phyloP scores from a whole-genome alignment of 2,888 invertebrate genomes.

The Gerris lacustris region DNA sequence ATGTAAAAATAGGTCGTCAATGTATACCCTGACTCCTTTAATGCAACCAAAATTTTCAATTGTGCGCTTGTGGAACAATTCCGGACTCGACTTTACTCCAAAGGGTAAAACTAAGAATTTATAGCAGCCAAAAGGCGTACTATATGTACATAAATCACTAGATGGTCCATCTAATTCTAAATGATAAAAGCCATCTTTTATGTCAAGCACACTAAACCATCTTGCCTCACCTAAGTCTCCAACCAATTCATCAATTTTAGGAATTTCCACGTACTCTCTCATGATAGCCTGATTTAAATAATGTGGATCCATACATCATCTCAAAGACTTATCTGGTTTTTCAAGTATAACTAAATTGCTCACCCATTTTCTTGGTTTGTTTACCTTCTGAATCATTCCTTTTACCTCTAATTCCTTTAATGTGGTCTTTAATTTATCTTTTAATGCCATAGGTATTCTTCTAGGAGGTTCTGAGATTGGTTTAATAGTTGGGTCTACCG shows the following conservation, averaged over 20 bases:
- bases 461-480: constrained; percentile 20
- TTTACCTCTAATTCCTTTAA: constrained; percentile 26
- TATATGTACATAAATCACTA: constrained; percentile 9
- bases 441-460: constrained; percentile 25
- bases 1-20: constrained; percentile 31
- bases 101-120: constrained; percentile 20
- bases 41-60: constrained; percentile 28
- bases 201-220: constrained; percentile 18
- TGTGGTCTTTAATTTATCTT: constrained; percentile 25
- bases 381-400: constrained; percentile 28
- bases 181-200: constrained; percentile 23
- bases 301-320: constrained; percentile 24
- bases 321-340: constrained; percentile 21
- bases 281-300: constrained; percentile 23
- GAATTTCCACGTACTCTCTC: constrained; percentile 17
- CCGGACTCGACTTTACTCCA: constrained; percentile 18
- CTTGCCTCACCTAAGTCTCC: constrained; percentile 15
- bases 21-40: constrained; percentile 28
- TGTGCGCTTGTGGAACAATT: constrained; percentile 21
- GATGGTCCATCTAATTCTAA: constrained; percentile 14
- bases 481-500: not conserved
- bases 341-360: constrained; percentile 22
- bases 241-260: constrained; percentile 19
- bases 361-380: constrained; percentile 29
- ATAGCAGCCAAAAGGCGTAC: constrained; percentile 22